These are phyloP conservation scores for Suillia variegata DNA, from an alignment of 2,888 invertebrate genomes.

Conservation along the genomic window DNA sequence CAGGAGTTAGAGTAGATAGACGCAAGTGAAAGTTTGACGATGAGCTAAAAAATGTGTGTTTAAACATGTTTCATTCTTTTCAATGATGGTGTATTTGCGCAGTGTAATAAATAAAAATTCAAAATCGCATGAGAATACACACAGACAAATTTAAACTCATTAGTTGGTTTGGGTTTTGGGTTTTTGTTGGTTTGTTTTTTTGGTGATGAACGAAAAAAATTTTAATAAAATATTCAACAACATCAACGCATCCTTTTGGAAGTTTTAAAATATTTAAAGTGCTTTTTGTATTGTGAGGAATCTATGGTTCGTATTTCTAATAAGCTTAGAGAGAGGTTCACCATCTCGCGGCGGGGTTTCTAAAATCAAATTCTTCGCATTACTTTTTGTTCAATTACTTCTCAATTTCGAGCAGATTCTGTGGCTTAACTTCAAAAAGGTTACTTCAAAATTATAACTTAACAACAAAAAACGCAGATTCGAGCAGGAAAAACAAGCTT, in stretches of 20 bases:
- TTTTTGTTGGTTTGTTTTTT: background rate
- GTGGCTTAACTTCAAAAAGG: too few species aligned
- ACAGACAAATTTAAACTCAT: background rate
- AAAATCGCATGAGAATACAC: background rate
- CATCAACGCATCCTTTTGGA: conserved; percentile 32
- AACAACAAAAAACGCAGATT: background rate
- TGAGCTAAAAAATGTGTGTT: too few species aligned
- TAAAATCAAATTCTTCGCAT: too few species aligned
- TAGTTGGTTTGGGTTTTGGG: background rate
- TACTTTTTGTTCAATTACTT: too few species aligned
- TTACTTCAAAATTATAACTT: too few species aligned
- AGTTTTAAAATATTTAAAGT: conserved; percentile 44
- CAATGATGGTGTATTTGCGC: background rate
- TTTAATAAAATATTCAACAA: conserved; percentile 25
- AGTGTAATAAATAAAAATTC: background rate
- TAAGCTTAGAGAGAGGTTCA: too few species aligned
- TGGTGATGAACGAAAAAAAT: conserved; percentile 25
- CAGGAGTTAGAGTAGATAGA: too few species aligned
- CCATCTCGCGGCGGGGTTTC: too few species aligned
- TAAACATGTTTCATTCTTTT: background rate
- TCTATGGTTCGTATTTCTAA: conserved; percentile 48
- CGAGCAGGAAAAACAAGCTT: background rate
- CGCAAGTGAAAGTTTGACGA: too few species aligned
- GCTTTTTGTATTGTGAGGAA: conserved; percentile 63
- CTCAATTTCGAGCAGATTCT: too few species aligned